Evolutionary conservation across 2,113 vertebrate genomes (phyloP).

Genomic region (Datnioides undecimradiatus): DNA sequence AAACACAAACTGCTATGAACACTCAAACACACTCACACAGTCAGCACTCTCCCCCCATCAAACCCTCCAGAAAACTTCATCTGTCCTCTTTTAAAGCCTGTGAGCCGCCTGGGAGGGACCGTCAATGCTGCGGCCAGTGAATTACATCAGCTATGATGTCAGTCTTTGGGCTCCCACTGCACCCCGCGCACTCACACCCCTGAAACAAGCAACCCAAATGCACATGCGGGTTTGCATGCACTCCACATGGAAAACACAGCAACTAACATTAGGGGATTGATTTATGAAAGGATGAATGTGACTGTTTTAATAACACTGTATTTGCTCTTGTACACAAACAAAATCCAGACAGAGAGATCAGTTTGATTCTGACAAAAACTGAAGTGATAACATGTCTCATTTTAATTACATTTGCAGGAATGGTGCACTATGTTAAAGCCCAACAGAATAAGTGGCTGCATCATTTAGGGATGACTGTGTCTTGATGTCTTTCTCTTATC

Average conservation of each 20-base stretch:
- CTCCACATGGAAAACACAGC: slow-evolving; percentile 10
- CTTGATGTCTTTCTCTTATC: not conserved
- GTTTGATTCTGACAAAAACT: not conserved
- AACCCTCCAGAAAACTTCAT: slow-evolving; percentile 33
- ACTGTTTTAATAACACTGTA: not conserved
- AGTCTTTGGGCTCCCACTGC: slow-evolving; percentile 54
- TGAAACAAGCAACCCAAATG: slow-evolving; percentile 27
- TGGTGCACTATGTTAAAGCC: not conserved
- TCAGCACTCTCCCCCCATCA: slow-evolving; percentile 34
- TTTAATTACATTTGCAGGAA: not conserved
- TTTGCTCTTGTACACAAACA: not conserved
- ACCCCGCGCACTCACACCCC: slow-evolving; percentile 33
- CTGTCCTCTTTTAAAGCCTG: slow-evolving; percentile 40
- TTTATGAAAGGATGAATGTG: not conserved
- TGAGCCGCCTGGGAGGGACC: slow-evolving; percentile 62
- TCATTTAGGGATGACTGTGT: slow-evolving; percentile 12
- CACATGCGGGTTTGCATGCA: not conserved
- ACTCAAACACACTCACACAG: slow-evolving; percentile 30
- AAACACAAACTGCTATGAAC: slow-evolving; percentile 16
- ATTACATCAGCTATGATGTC: slow-evolving; percentile 77
- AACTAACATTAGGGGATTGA: not conserved
- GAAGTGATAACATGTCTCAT: not conserved
- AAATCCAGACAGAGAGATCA: not conserved
- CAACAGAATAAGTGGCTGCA: not conserved
- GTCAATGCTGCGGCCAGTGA: slow-evolving; percentile 35